These are phyloP conservation scores for Notothenia coriiceps DNA, from an alignment of 2,113 vertebrate species.

Conservation along the genomic window DNA sequence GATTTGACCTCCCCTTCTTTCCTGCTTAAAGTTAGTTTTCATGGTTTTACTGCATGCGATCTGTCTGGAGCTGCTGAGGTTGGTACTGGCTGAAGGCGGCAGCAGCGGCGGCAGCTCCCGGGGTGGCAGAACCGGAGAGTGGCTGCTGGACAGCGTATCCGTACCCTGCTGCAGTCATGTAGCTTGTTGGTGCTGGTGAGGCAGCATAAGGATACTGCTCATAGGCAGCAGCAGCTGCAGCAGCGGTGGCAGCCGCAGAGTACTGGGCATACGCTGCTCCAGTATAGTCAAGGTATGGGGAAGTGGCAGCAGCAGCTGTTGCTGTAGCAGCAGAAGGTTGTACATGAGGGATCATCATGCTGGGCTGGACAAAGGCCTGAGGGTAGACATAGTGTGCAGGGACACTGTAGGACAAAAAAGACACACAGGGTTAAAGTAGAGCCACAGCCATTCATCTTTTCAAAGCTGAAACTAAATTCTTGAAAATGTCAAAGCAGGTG, in stretches of 20 bases:
- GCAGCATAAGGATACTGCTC: slow-evolving; percentile 96
- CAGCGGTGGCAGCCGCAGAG: slow-evolving; percentile 87
- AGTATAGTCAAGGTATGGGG: slow-evolving; percentile 95
- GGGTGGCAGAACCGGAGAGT: slow-evolving; percentile 86
- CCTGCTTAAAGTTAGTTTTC: slow-evolving; percentile 21
- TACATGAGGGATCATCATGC: slow-evolving; percentile 93
- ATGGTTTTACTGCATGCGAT: slow-evolving; percentile 89
- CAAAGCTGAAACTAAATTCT: slow-evolving; percentile 53
- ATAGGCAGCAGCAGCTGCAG: slow-evolving; percentile 86
- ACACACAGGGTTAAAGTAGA: slow-evolving; percentile 55
- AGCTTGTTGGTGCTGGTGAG: slow-evolving; percentile 91
- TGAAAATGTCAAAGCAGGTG: slow-evolving; percentile 74
- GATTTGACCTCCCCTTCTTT: slow-evolving; percentile 10
- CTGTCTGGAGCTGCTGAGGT: slow-evolving; percentile 94
- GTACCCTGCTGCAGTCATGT: slow-evolving; percentile 92
- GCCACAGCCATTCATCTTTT: not conserved
- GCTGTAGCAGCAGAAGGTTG: slow-evolving; percentile 88
- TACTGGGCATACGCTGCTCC: slow-evolving; percentile 95
- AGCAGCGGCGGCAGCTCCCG: slow-evolving; percentile 86
- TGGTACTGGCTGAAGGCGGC: slow-evolving; percentile 94
- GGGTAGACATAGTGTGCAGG: slow-evolving; percentile 97
- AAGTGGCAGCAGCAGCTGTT: slow-evolving; percentile 85
- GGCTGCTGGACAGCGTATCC: slow-evolving; percentile 95
- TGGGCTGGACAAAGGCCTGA: slow-evolving; percentile 96
- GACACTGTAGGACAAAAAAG: slow-evolving; percentile 87